Evolutionary conservation across 1,140 invertebrate genomes (phyloP).

Genomic region (Drosophila bocki): DNA sequence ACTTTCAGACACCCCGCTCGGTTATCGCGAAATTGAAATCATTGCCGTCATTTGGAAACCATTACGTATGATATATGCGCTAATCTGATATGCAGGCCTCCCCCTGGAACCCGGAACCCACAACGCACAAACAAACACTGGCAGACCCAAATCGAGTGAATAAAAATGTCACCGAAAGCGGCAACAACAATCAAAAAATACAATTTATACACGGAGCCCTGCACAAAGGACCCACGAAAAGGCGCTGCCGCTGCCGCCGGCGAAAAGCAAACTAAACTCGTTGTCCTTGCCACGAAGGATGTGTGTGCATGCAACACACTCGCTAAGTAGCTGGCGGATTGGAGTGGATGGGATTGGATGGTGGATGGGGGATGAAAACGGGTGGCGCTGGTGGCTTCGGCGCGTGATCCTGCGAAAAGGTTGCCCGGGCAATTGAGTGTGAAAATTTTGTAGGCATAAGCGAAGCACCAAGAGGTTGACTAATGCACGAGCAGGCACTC

Average conservation of each 20-base stretch:
- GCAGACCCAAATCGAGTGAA: constrained; percentile 55
- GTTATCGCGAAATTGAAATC: constrained; percentile 76
- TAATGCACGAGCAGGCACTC: constrained; percentile 81
- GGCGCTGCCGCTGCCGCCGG: constrained; percentile 28
- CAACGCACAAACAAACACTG: constrained; percentile 13
- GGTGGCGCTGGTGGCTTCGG: constrained; percentile 28
- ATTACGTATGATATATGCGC: constrained; percentile 79
- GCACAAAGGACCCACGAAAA: constrained; percentile 54
- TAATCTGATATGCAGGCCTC: constrained; percentile 76
- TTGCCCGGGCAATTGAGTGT: constrained; percentile 82
- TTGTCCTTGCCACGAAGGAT: constrained; percentile 40
- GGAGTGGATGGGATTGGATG: constrained; percentile 17
- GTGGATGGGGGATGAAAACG: constrained; percentile 11
- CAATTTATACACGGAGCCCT: constrained; percentile 65
- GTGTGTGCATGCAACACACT: constrained; percentile 68
- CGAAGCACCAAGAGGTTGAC: constrained; percentile 55
- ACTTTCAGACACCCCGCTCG: not conserved
- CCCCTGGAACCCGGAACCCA: constrained; percentile 4
- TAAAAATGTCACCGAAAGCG: constrained; percentile 76
- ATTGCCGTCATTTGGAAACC: constrained; percentile 80
- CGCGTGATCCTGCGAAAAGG: constrained; percentile 81
- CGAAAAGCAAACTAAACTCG: constrained; percentile 65
- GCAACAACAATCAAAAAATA: constrained; percentile 71
- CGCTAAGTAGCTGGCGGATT: constrained; percentile 72
- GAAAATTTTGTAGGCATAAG: constrained; percentile 74